Evolutionary conservation across 2,888 invertebrate genomes (phyloP).

Genomic region (Cantharis nigra): DNA sequence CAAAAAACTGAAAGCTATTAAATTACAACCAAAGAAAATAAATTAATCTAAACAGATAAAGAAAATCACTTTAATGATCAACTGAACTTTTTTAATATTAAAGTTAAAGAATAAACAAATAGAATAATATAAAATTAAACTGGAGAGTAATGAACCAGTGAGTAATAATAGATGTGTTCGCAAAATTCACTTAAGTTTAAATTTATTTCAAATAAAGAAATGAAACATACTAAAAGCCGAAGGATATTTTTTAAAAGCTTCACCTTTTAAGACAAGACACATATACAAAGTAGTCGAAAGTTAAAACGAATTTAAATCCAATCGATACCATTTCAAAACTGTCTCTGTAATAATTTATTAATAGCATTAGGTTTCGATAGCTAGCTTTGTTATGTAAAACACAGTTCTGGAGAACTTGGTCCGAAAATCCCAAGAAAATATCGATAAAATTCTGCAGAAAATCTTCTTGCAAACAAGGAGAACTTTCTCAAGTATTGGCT

Average conservation of each 20-base stretch:
- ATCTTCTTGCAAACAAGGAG: no score
- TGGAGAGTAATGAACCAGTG: not conserved
- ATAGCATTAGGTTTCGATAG: no score
- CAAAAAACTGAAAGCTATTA: not conserved
- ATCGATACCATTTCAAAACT: not conserved
- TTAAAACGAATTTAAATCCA: not conserved
- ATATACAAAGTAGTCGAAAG: not conserved
- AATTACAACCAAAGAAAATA: not conserved
- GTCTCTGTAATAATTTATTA: no score
- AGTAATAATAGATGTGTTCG: not conserved
- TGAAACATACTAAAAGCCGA: not conserved
- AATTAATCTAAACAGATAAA: not conserved
- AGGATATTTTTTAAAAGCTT: not conserved
- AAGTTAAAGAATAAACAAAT: no score
- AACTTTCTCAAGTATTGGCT: no score
- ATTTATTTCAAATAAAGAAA: not conserved
- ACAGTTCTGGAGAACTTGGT: no score
- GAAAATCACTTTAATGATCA: not conserved
- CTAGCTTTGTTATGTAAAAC: no score
- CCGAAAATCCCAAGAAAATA: no score
- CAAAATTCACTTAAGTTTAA: not conserved
- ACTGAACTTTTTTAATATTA: not conserved
- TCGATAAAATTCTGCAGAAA: no score
- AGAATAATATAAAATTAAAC: not conserved
- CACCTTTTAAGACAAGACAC: not conserved